These are phyloP conservation scores for Hippopotamyrus pictus DNA, from an alignment of 2,797 vertebrate genomes.

Conservation along the genomic window DNA sequence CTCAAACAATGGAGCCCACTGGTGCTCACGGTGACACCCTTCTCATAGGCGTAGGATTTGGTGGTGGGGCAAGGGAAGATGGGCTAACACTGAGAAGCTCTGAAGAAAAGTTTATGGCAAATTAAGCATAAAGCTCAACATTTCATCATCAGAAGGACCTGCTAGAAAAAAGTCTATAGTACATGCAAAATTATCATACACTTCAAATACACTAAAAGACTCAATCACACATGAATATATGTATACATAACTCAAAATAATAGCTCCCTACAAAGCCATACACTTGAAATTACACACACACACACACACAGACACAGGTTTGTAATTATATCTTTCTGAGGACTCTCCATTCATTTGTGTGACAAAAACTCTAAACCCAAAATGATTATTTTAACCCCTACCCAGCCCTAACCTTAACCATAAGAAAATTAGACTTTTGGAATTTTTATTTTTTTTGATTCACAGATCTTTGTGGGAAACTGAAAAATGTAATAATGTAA, in stretches of 20 bases:
- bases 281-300: not conserved
- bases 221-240: not conserved
- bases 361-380: too few relatives aligned
- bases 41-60: conserved; percentile 53
- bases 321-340: too few relatives aligned
- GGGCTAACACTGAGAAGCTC: conserved; percentile 45
- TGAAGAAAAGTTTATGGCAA: conserved; percentile 64
- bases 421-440: not conserved
- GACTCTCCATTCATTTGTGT: too few relatives aligned
- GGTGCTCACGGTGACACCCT: conserved; percentile 38
- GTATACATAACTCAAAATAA: not conserved
- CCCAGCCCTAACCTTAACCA: not conserved
- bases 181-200: conserved; percentile 36
- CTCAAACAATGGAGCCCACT: conserved; percentile 52
- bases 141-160: conserved; percentile 62
- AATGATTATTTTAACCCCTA: not conserved
- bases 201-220: not conserved
- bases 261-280: not conserved
- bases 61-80: conserved; percentile 22
- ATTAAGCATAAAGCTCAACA: conserved; percentile 69
- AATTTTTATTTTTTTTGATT: not conserved
- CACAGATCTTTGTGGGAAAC: not conserved
- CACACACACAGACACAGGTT: too few relatives aligned
- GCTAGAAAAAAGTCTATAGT: conserved; percentile 35
- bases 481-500: too few relatives aligned